Base-by-base conservation (phyloP, 2,888 invertebrate genomes). In the Macropis europaea region DNA sequence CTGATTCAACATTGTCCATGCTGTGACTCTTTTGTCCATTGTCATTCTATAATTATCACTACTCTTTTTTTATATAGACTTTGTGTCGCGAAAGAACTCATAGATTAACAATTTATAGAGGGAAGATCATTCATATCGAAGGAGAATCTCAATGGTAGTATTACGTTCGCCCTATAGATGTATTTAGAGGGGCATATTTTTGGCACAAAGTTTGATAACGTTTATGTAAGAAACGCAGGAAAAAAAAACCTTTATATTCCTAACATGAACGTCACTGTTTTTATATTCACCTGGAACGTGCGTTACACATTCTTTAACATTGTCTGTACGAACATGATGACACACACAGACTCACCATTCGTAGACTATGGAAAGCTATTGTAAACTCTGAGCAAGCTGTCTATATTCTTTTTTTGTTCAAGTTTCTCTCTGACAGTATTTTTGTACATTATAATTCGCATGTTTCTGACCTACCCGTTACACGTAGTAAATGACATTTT, bases 301-400 rank as follows among this genome's bases (percentile, higher is more conserved):
- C 66, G 53, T 67, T 38, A 45, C 42, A 54, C 30, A n/a, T 57
- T 42, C 3, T 59, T 54, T 61, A 34, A 45, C 36, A 52, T 7
- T 53, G 30, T 34, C 62, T 56, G 56, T 72, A 56, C 15, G 40
- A 47, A 40, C 17, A 19, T 15, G 40, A 17, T 32, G 9, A 24
- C 4, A 38, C 32, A 22, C 22, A 24, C n/a, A n/a, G n/a, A n/a
- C 34, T 32, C 19, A 60, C 50, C 50, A 5, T 45, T 61, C n/a
- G 24, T 48, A 50, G 54, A 59, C 30, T 66, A 48, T 24, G 62
- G 32, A 62, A 67, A 56, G 53, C 30, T 52, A 67, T 87, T 89
- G 89, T 89, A 88, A 89, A 87, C 86, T 86, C 85, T 83, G 80
- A 76, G 59, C 84, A 85, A 87, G 82, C 82, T 87, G 86, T 89